Percentiles rank a stretch among this genome's conserved stretches.
Evolutionary conservation across 2,888 invertebrate genomes (phyloP).

Genomic region (Andrena chrysosceles): DNA sequence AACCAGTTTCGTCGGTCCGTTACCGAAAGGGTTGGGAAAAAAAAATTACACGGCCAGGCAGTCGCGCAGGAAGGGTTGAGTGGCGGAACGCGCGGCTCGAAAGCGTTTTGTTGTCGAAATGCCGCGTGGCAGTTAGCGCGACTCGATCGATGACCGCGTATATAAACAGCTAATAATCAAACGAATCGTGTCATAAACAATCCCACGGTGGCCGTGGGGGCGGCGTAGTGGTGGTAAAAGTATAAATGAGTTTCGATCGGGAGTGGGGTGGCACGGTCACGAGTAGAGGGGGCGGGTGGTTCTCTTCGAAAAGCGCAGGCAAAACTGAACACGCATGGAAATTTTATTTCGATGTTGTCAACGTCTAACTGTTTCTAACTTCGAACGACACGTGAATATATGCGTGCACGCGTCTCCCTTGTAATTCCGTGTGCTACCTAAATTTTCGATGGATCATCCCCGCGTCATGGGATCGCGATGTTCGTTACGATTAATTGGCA

Average conservation of each 20-base stretch:
- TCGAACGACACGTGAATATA: neutral
- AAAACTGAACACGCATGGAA: slow-evolving; percentile 67
- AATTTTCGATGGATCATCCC: too few relatives aligned
- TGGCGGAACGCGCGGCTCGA: slow-evolving; percentile 49
- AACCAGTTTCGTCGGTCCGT: slow-evolving; percentile 64
- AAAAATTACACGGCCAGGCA: slow-evolving; percentile 21
- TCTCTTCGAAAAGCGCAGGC: slow-evolving; percentile 72
- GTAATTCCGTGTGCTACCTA: neutral
- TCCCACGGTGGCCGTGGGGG: slow-evolving; percentile 68
- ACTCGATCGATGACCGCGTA: slow-evolving; percentile 80
- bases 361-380: neutral
- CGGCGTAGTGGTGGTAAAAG: slow-evolving; percentile 78
- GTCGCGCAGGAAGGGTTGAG: slow-evolving; percentile 67
- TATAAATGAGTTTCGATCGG: slow-evolving; percentile 81
- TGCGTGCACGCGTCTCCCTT: neutral
- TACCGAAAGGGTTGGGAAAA: slow-evolving; percentile 21
- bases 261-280: slow-evolving; percentile 69
- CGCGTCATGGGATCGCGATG: neutral
- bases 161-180: slow-evolving; percentile 84
- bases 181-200: slow-evolving; percentile 83
- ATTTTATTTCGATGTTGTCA: slow-evolving; percentile 61
- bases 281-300: slow-evolving; percentile 69
- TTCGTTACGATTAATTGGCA: slow-evolving; percentile 27
- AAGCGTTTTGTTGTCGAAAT: slow-evolving; percentile 67
- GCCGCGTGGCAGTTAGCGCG: slow-evolving; percentile 72